phyloP scores from a whole-genome alignment of 2,888 invertebrate species.

The Tipula confusa region DNA sequence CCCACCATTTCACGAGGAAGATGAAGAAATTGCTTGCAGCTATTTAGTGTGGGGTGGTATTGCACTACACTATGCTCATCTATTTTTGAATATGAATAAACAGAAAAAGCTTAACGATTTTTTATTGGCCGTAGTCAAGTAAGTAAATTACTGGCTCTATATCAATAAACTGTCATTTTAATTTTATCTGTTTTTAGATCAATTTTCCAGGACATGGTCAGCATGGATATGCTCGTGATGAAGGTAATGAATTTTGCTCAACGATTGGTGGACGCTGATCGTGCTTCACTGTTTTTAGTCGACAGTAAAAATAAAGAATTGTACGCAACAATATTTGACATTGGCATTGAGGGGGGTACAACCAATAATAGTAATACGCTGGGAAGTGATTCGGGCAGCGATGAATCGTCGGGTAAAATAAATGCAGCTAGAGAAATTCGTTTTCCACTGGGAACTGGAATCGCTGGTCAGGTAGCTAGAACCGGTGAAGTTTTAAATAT shows the following conservation, averaged over 20 bases:
- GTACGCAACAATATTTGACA: slow-evolving; percentile 78
- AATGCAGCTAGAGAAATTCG: slow-evolving; percentile 56
- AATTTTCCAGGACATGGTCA: slow-evolving; percentile 84
- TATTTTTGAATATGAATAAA: slow-evolving; percentile 64
- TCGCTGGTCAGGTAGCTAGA: slow-evolving; percentile 76
- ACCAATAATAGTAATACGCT: slow-evolving; percentile 36
- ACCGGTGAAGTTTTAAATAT: slow-evolving; percentile 78
- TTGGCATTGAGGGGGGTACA: slow-evolving; percentile 50
- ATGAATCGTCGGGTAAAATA: slow-evolving; percentile 41
- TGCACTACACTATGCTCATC: slow-evolving; percentile 63
- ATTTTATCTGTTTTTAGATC: slow-evolving; percentile 55
- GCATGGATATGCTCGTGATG: slow-evolving; percentile 74
- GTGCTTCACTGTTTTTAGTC: slow-evolving; percentile 77
- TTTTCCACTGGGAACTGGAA: slow-evolving; percentile 72
- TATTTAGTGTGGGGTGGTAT: slow-evolving; percentile 68
- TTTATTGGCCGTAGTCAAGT: slow-evolving; percentile 75
- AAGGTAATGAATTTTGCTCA: slow-evolving; percentile 82
- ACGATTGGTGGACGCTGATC: slow-evolving; percentile 73
- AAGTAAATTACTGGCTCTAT: slow-evolving; percentile 45
- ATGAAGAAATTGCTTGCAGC: slow-evolving; percentile 63
- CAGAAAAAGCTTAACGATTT: slow-evolving; percentile 72
- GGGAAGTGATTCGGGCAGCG: slow-evolving; percentile 35
- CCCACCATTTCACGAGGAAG: slow-evolving; percentile 59
- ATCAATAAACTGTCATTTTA: background rate
- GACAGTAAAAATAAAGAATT: slow-evolving; percentile 69